Evolutionary conservation across 2,797 vertebrate species (phyloP).

Genomic region (Neosalanx taihuensis): DNA sequence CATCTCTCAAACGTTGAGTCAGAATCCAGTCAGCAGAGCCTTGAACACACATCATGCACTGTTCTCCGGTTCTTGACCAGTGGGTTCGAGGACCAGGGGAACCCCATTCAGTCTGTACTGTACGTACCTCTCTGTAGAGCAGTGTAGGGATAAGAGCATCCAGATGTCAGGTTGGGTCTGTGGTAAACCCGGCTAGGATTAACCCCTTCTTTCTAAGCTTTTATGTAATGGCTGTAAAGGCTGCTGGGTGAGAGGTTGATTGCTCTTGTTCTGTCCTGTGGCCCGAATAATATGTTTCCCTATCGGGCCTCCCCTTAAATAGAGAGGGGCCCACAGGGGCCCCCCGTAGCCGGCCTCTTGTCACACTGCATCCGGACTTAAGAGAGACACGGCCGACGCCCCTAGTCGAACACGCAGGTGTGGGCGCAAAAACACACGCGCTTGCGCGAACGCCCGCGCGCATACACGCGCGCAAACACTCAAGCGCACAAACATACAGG

Average conservation of each 20-base stretch:
- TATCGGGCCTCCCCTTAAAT: constrained; percentile 40
- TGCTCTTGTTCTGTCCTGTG: constrained; percentile 46
- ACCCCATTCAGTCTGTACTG: no score
- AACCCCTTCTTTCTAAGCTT: constrained; percentile 51
- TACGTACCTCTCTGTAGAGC: not conserved
- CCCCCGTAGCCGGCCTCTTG: constrained; percentile 10
- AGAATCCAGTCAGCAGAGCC: no score
- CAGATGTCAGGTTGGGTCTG: constrained; percentile 65
- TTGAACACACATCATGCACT: no score
- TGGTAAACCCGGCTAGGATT: constrained; percentile 65
- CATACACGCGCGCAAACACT: not conserved
- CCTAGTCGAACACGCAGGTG: not conserved
- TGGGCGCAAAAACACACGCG: not conserved
- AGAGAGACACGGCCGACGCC: not conserved
- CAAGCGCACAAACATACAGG: not conserved
- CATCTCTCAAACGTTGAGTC: no score
- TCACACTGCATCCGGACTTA: constrained; percentile 2
- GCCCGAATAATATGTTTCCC: constrained; percentile 36
- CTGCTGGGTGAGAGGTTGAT: constrained; percentile 48
- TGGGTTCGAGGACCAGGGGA: no score
- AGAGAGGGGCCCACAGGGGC: constrained; percentile 25
- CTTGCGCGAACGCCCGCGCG: not conserved
- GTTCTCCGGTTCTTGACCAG: not conserved
- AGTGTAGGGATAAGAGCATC: constrained; percentile 39
- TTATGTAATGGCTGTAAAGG: constrained; percentile 59